Evolutionary conservation across 2,113 vertebrate genomes (phyloP), one percentile per base, ranked within the genome.

Genomic region (Salvelinus alpinus): DNA sequence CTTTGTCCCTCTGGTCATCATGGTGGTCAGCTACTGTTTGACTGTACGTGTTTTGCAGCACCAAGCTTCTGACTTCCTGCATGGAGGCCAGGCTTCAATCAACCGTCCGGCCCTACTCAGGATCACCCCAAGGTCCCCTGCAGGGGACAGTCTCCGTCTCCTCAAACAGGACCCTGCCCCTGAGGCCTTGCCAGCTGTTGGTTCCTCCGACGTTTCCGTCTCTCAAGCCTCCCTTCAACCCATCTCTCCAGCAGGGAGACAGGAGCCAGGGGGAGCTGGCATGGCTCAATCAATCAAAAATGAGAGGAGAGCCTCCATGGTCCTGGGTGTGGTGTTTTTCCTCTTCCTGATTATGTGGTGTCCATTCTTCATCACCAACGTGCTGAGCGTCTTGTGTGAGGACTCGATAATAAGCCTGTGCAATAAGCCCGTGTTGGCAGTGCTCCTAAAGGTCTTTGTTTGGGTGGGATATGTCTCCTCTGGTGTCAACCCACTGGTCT

Each of bases 291-390:
- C 97, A 54, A 97, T 99, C 90, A 97, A 92, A 91, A 99, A 99
- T 0, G 97, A 99, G 81, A 97, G 97, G 86, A 98, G 97, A 82
- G 97, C 97, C 0, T 98, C 97, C 75, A 99, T 98, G 87, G 97
- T 99, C 38, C 94, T 99, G 57, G 97, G 97, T 16, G 95, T 99
- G 54, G 97, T 99, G 70, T 99, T 99, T 85, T 96, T 98, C 44
- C 94, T 99, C 67, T 99, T 99, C 18, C 96, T 99, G 75, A 92
- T 97, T 75, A 99, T 99, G 97, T 99, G 97, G 97, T 98, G 97
- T 84, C 97, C 97, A 0, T 99, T 99, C 78, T 99, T 99, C 89
- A 92, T 99, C 90, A 99, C 97, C 31, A 99, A 99, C 66, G 96
- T 99, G 72, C 93, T 98, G 92, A 93, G 92, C 0, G 97, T 96